phyloP scores from a whole-genome alignment of 2,888 invertebrate genomes.

The Rhingia rostrata region DNA sequence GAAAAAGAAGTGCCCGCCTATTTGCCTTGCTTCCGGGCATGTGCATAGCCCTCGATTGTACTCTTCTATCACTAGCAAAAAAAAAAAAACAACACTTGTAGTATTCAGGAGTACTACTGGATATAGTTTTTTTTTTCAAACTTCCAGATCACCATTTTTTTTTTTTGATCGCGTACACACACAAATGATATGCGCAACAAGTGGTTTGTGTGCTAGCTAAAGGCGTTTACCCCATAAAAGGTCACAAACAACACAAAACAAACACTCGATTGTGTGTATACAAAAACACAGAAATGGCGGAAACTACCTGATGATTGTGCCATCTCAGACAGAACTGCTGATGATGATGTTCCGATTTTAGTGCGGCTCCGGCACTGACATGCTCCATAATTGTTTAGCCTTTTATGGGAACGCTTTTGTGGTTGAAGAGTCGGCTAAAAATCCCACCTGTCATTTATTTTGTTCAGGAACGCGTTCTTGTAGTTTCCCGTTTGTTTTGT shows the following conservation, averaged over 20 bases:
- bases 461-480: neutral
- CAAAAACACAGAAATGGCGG: neutral
- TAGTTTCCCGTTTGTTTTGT: conserved; percentile 1
- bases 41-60: conserved; percentile 51
- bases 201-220: conserved; percentile 37
- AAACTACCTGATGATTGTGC: conserved; percentile 91
- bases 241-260: conserved; percentile 51
- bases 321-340: conserved; percentile 93
- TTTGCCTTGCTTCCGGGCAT: conserved; percentile 64
- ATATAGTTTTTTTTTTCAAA: conserved; percentile 10
- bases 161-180: conserved; percentile 8
- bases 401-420: conserved; percentile 71
- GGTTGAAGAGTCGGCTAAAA: conserved; percentile 29
- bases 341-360: conserved; percentile 79
- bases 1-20: conserved; percentile 44
- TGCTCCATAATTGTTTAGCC: conserved; percentile 79
- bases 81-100: conserved; percentile 31
- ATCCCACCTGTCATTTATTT: conserved; percentile 55
- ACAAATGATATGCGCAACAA: conserved; percentile 52
- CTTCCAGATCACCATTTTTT: conserved; percentile 13
- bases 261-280: neutral
- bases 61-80: conserved; percentile 4
- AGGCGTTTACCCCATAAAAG: conserved; percentile 66
- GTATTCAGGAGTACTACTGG: conserved; percentile 33
- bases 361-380: conserved; percentile 77